Conservation (phyloP, 2,888 invertebrate genomes). For the Volucella inanis region DNA sequence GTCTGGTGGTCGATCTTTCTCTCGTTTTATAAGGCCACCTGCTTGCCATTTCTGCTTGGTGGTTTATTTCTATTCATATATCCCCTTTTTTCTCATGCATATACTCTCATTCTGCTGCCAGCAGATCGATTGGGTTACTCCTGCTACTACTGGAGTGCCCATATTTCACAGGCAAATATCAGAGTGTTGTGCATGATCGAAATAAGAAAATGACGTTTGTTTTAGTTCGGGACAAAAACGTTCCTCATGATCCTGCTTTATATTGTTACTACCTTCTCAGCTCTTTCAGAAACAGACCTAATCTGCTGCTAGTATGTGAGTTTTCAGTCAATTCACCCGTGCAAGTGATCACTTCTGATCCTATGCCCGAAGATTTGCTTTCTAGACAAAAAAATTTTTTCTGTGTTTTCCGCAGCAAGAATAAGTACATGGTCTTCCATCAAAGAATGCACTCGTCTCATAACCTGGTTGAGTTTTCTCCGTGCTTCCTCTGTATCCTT, state of each 20-base stretch:
- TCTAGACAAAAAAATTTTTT: not conserved
- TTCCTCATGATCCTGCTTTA: slow-evolving; percentile 75
- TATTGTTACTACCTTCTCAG: slow-evolving; percentile 42
- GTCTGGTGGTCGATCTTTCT: not conserved
- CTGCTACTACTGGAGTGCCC: no score
- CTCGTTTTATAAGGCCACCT: no score
- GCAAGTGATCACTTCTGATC: not conserved
- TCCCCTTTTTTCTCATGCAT: no score
- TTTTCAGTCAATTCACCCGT: slow-evolving; percentile 54
- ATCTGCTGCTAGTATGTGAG: slow-evolving; percentile 68
- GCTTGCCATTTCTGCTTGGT: no score
- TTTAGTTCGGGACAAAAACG: slow-evolving; percentile 51
- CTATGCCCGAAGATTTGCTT: not conserved
- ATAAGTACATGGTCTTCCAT: not conserved
- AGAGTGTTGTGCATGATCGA: not conserved
- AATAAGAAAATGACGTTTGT: slow-evolving; percentile 27
- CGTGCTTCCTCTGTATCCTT: not conserved
- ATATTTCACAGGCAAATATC: no score
- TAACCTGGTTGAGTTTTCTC: not conserved
- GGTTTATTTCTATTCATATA: not conserved
- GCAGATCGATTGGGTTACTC: slow-evolving; percentile 46
- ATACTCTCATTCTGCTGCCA: slow-evolving; percentile 56
- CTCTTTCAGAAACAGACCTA: slow-evolving; percentile 56
- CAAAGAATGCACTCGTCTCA: not conserved
- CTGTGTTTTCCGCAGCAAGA: not conserved